phyloP scores from a whole-genome alignment of 2,888 invertebrate genomes.

The Desoria tigrina region DNA sequence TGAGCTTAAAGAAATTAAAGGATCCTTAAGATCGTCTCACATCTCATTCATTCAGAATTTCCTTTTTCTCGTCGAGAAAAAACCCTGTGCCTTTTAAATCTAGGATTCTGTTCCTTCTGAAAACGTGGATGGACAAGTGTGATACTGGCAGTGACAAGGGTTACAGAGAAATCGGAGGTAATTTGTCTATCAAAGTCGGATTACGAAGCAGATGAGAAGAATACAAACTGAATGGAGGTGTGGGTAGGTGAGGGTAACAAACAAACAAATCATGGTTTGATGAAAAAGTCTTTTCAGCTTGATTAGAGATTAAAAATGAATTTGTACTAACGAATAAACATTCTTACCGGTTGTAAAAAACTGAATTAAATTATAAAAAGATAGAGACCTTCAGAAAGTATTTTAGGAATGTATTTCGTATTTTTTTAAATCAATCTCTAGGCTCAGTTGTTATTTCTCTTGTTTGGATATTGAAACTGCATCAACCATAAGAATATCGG shows the following conservation, averaged over 20 bases:
- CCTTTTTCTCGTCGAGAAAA: background rate
- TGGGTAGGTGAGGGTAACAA: constrained; percentile 7
- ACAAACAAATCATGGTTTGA: constrained; percentile 6
- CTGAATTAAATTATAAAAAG: too few relatives aligned
- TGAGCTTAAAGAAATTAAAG: too few relatives aligned
- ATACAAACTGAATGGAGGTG: background rate
- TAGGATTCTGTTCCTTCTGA: too few relatives aligned
- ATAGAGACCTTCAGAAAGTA: too few relatives aligned
- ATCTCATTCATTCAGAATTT: background rate
- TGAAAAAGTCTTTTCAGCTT: constrained; percentile 19
- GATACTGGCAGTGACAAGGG: background rate
- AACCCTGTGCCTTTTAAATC: background rate
- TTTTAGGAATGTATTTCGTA: too few relatives aligned
- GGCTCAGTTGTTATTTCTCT: too few relatives aligned
- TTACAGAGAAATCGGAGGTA: constrained; percentile 14
- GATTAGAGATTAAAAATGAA: constrained; percentile 18
- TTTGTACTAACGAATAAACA: constrained; percentile 1
- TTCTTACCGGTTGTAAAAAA: too few relatives aligned
- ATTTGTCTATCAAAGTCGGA: constrained; percentile 19
- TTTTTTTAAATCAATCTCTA: too few relatives aligned
- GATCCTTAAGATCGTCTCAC: too few relatives aligned
- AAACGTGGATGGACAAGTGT: background rate
- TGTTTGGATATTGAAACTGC: too few relatives aligned
- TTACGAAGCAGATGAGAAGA: background rate
- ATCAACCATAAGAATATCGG: too few relatives aligned